Evolutionary conservation across 1,140 invertebrate species (phyloP), one percentile per base, ranked within the genome.

Genomic region (Drosophila persimilis): DNA sequence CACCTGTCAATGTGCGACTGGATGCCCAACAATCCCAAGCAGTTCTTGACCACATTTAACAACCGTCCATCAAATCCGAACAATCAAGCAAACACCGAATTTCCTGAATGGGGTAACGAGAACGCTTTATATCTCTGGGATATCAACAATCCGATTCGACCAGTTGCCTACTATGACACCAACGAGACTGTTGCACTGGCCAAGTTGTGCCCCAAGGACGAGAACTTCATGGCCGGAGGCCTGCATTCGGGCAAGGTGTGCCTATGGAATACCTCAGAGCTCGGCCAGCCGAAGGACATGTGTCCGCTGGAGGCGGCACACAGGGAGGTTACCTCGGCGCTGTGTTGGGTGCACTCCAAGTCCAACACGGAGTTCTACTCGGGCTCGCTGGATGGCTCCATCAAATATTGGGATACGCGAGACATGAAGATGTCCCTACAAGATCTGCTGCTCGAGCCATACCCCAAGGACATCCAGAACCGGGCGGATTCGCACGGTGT

Each of bases 351-450:
- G 7, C 94, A 95, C 81, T 95, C 95, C 1, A 96, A 97, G 90
- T 95, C 94, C 1, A 94, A 95, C 20, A 94, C 94, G 0, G 96
- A 97, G 91, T 97, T 97, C 83, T 98, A 98, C 89, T 95, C 96
- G 2, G 94, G 95, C 1, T 97, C 97, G 1, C 94, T 95, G 35
- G 97, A 98, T 91, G 97, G 97, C 6, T 95, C 96, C 85, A 94
- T 96, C 57, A 92, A 94, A 58, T 95, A 94, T 93, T 98, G 97
- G 97, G 97, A 98, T 91, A 94, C 92, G 2, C 92, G 97, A 53
- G 96, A 97, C 90, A 89, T 98, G 44, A 92, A 94, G 13, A 92
- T 94, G 81, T 95, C 96, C 0, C 92, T 94, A 24, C 96, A 97
- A 79, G 94, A 94, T 52, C 90, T 97, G 4, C 93, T 96, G 15